Evolutionary conservation across 2,113 vertebrate genomes (phyloP).

Genomic region (Origma solitaria): DNA sequence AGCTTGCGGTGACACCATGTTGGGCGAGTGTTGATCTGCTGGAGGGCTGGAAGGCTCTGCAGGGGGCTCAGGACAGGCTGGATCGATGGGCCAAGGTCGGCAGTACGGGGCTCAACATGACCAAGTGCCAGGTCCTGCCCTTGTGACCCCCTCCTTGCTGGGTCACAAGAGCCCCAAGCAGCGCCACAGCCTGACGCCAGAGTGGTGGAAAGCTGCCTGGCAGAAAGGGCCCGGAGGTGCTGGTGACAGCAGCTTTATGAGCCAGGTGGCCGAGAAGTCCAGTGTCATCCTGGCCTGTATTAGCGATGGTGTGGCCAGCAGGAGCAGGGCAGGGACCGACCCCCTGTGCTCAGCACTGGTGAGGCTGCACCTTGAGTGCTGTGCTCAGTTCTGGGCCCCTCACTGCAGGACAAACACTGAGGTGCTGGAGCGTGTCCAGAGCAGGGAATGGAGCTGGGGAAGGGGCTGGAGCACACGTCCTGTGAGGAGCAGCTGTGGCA

Average conservation of each 20-base stretch:
- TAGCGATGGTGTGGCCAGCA: accelerated
- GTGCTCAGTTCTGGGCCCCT: not conserved
- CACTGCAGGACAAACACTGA: not conserved
- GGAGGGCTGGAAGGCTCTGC: not conserved
- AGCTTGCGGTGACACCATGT: not conserved
- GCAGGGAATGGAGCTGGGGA: accelerated
- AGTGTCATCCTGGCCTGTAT: not conserved
- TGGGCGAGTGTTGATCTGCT: not conserved
- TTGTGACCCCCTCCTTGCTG: not conserved
- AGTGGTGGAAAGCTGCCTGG: accelerated
- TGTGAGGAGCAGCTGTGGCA: not conserved
- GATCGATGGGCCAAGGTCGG: accelerated
- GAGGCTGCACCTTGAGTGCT: not conserved
- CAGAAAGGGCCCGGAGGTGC: not conserved
- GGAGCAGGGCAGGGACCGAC: accelerated
- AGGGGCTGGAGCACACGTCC: not conserved
- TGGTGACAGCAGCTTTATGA: not conserved
- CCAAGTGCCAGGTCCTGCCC: not conserved
- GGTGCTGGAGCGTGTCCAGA: accelerated
- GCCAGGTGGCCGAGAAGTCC: no score
- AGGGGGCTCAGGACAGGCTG: not conserved
- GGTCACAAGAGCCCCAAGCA: not conserved
- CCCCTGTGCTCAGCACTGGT: accelerated
- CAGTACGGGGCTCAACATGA: not conserved
- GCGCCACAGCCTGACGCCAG: no score